These are phyloP conservation scores for Monoplex corrugatus DNA, from an alignment of 2,888 invertebrate species.

Conservation along the genomic window DNA sequence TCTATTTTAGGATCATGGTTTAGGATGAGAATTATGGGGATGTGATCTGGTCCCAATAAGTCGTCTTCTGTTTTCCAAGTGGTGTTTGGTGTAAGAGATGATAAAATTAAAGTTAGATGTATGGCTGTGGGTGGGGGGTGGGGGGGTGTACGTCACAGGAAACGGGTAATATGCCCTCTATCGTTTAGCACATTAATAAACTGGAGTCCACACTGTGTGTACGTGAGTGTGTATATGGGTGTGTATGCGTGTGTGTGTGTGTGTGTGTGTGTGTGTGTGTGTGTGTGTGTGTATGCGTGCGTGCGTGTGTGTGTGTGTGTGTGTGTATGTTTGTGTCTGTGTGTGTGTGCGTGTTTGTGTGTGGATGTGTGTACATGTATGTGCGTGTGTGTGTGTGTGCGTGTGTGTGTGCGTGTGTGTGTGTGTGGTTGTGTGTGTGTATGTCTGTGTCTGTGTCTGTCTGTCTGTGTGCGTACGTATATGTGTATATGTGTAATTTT, in stretches of 20 bases:
- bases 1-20: no score
- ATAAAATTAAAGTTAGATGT: no score
- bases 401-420: neutral
- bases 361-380: neutral
- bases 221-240: neutral
- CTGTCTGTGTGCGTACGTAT: neutral
- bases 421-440: neutral
- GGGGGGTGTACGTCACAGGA: no score
- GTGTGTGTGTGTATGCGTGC: neutral
- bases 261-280: neutral
- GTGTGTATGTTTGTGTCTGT: neutral
- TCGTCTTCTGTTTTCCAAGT: no score
- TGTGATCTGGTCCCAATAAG: no score
- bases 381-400: neutral
- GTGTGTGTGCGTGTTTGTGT: neutral
- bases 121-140: neutral
- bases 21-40: no score
- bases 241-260: neutral
- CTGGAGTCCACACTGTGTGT: no score
- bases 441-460: neutral
- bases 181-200: no score
- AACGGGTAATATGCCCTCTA: no score
- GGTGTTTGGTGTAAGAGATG: no score
- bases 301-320: neutral
- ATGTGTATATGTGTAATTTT: no score